These are phyloP conservation scores for Odontomyia ornata DNA, from an alignment of 2,888 invertebrate species.

Conservation along the genomic window DNA sequence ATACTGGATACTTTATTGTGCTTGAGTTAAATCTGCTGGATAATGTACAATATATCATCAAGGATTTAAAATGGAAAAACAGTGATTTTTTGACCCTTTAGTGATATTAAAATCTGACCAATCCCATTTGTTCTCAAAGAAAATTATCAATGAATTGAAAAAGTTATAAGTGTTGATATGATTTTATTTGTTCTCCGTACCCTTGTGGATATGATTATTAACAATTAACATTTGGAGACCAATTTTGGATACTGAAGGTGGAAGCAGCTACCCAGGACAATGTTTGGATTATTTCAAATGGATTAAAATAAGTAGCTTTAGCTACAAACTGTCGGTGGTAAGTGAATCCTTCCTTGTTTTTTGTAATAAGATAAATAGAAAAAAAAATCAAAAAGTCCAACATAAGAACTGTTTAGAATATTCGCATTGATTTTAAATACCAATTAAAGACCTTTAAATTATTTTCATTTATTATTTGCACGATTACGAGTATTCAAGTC, in stretches of 20 bases:
- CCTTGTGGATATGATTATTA: not conserved
- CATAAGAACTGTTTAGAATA: too few relatives aligned
- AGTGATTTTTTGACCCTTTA: not conserved
- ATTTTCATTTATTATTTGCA: too few relatives aligned
- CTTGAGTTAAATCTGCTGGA: too few relatives aligned
- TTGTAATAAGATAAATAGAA: too few relatives aligned
- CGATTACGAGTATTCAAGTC: too few relatives aligned
- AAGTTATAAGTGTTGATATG: not conserved
- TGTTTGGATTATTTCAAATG: slow-evolving; percentile 27
- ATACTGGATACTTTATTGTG: too few relatives aligned
- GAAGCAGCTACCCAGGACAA: not conserved
- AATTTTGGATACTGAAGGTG: not conserved
- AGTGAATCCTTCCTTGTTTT: not conserved
- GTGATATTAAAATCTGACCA: not conserved
- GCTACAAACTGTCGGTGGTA: not conserved
- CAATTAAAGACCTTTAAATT: too few relatives aligned
- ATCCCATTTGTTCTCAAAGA: not conserved
- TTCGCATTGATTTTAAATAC: too few relatives aligned
- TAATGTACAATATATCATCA: too few relatives aligned
- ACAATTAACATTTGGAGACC: not conserved
- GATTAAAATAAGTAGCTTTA: not conserved
- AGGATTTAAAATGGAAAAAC: too few relatives aligned
- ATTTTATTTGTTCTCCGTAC: not conserved
- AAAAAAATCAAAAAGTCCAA: too few relatives aligned
- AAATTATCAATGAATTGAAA: not conserved